Evolutionary conservation across 64 coral and sea anemone genomes (phyloP), one percentile per base, ranked within the genome.

Genomic region (Montipora foliosa): DNA sequence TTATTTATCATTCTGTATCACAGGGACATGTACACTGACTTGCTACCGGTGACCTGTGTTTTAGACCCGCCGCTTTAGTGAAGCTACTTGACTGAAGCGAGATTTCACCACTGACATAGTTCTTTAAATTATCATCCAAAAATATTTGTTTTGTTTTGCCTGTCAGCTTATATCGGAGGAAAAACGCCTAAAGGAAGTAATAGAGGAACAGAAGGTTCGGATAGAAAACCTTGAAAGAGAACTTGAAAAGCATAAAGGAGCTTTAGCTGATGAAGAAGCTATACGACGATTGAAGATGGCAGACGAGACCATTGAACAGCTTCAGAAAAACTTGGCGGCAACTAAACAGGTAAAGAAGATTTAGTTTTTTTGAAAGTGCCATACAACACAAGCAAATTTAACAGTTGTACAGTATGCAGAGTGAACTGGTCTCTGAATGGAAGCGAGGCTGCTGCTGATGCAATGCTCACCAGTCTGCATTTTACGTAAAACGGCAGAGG

Each of bases 301-400:
- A 8, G 94, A 96, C 58, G 97, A 96, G 83, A 98, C 97, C 2
- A 98, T 98, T 19, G 97, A 96, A 48, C 88, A 96, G 69, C 88
- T 98, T 14, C 97, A 98, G 57, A 98, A 95, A 49, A 98, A 98
- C n/a, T 77, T 98, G 14, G 97, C 97, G 51, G 97, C 97, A 21
- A 98, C 97, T 3, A 98, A 98, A 92, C 97, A 98, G 94, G 96
- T 97, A 1, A 48, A 12, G 14, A 47, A 15, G 75, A 89, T 55
- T 37, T 37, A 37, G 0, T 2, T 2, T 37, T 37, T 37, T 37
- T 37, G 37, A 37, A 37, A 37, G 37, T 37, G 37, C 53, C 6
- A 57, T 57, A 5, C 53, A 57, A 11, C 37, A 37, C 37, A 37
- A 37, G 37, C 37, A 0, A 1, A 37, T 37, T 37, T 37, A 0